phyloP scores from a whole-genome alignment of 2,113 vertebrate species.

The Actenoides lindsayi region DNA sequence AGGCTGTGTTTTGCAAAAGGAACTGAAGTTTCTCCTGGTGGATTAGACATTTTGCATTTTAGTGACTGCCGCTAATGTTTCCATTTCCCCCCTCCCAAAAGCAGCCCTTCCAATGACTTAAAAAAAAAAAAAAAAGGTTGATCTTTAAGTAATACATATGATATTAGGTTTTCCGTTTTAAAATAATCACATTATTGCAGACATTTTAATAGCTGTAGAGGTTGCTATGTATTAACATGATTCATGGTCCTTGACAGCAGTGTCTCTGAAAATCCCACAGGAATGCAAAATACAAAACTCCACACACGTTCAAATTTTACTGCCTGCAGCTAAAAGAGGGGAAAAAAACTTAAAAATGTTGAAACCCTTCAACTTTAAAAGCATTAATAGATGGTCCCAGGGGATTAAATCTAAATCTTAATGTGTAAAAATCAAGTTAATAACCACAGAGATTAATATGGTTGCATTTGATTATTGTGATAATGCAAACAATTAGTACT shows the following conservation, averaged over 20 bases:
- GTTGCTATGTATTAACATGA: conserved; percentile 87
- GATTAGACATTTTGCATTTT: conserved; percentile 66
- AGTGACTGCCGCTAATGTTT: conserved; percentile 58
- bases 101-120: conserved; percentile 64
- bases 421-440: conserved; percentile 88
- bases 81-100: conserved; percentile 7
- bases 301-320: conserved; percentile 84
- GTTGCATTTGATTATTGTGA: conserved; percentile 85
- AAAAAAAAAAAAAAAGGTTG: conserved; percentile 28
- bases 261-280: conserved; percentile 85
- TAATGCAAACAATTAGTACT: conserved; percentile 86
- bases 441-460: conserved; percentile 87
- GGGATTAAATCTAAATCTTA: conserved; percentile 87
- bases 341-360: conserved; percentile 83
- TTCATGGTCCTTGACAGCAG: conserved; percentile 88
- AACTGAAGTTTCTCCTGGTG: conserved; percentile 60
- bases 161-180: conserved; percentile 84
- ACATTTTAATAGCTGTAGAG: conserved; percentile 88
- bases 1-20: conserved; percentile 64
- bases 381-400: conserved; percentile 84
- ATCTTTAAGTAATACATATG: conserved; percentile 83
- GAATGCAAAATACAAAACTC: conserved; percentile 86
- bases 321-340: conserved; percentile 86
- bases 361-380: conserved; percentile 89
- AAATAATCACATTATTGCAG: conserved; percentile 88